phyloP scores from a whole-genome alignment of 2,888 invertebrate genomes.

The Frankliniella intonsa region DNA sequence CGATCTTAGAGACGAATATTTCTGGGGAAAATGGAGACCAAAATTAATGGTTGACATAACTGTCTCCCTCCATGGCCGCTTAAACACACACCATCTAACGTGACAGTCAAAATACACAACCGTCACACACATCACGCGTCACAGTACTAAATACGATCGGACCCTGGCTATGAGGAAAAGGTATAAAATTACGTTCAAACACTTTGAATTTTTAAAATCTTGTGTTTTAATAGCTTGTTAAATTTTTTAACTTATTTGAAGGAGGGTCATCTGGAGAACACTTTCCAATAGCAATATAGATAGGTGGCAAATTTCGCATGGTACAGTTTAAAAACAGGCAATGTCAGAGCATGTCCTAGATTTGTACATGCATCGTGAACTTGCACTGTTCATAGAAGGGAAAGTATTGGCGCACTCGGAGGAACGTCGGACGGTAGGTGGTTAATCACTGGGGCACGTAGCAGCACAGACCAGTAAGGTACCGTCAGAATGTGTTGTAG shows the following conservation, averaged over 20 bases:
- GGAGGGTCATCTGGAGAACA: slow-evolving; percentile 16
- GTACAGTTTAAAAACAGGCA: not conserved
- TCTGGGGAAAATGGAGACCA: no score
- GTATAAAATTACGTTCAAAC: not conserved
- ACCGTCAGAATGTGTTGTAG: slow-evolving; percentile 1
- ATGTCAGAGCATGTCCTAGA: slow-evolving; percentile 12
- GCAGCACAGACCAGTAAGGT: slow-evolving; percentile 21
- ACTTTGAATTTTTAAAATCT: not conserved
- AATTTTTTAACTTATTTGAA: not conserved
- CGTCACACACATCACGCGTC: no score
- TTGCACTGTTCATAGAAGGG: not conserved
- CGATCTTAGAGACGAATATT: no score
- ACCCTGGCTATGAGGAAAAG: not conserved
- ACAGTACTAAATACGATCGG: no score
- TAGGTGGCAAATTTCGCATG: not conserved
- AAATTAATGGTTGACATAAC: no score
- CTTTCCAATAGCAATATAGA: not conserved
- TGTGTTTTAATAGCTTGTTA: no score
- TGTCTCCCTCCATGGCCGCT: no score
- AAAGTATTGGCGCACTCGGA: not conserved
- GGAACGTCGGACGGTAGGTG: slow-evolving; percentile 1
- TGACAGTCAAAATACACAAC: no score
- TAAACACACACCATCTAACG: no score
- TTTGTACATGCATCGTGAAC: slow-evolving; percentile 22
- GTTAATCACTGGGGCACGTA: slow-evolving; percentile 12